These are phyloP conservation scores for Pseudomyrmex sp. DNA, from an alignment of 1,140 invertebrate species.

Conservation along the genomic window DNA sequence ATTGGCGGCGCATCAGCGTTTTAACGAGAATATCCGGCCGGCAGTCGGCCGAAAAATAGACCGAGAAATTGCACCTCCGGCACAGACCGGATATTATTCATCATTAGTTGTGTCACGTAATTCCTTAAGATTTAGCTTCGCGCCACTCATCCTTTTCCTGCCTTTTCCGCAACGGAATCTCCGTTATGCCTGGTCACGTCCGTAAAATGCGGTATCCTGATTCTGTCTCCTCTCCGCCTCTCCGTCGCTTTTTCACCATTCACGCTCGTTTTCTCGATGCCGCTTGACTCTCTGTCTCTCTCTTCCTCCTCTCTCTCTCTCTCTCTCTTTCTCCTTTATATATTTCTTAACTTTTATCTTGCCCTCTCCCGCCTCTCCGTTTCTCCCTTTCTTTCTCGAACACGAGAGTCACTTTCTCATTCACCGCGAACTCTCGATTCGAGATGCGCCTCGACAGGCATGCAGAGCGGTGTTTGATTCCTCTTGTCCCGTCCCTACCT, in stretches of 20 bases:
- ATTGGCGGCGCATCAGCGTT: constrained; percentile 25
- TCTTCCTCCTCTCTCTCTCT: neutral
- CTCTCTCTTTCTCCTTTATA: neutral
- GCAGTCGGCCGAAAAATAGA: constrained; percentile 14
- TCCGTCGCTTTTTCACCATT: neutral
- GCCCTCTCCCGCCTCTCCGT: neutral
- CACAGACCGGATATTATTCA: constrained; percentile 41
- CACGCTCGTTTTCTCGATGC: neutral
- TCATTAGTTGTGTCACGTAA: constrained; percentile 58
- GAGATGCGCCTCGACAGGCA: constrained; percentile 58
- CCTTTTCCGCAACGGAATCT: constrained; percentile 36
- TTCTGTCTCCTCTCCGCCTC: constrained; percentile 28
- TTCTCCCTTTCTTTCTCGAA: neutral
- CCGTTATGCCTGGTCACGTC: constrained; percentile 68
- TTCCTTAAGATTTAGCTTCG: constrained; percentile 59
- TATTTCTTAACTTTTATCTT: neutral
- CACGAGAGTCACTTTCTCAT: constrained; percentile 62
- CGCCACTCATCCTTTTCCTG: neutral
- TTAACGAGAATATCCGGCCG: constrained; percentile 10
- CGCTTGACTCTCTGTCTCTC: neutral
- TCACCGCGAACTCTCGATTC: constrained; percentile 60
- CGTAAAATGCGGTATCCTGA: constrained; percentile 62
- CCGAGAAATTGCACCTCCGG: neutral
- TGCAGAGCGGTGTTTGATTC: constrained; percentile 51
- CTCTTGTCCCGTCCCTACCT: neutral